A percentile compares a stretch with the other conserved stretches of the same genome.
Conservation (phyloP, 2,113 vertebrate species). For the Mobula hypostoma region DNA sequence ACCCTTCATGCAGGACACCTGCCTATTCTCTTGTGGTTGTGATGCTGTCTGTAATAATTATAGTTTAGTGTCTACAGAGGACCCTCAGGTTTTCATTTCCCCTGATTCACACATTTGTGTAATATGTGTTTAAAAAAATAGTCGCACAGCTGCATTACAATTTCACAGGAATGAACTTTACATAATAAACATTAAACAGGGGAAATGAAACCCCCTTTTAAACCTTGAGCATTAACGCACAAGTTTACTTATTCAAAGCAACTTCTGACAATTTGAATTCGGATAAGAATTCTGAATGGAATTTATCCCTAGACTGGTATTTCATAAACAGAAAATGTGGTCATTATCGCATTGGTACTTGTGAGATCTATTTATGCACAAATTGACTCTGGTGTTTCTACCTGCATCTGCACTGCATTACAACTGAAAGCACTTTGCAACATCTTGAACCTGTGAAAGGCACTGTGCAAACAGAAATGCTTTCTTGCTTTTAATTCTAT, state of each 20-base stretch:
- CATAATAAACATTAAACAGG: neutral
- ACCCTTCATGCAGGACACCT: neutral
- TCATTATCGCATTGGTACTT: neutral
- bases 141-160: neutral
- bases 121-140: neutral
- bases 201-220: neutral
- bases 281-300: no score
- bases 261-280: neutral
- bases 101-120: neutral
- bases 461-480: neutral
- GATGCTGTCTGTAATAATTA: neutral
- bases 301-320: neutral
- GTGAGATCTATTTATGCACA: no score
- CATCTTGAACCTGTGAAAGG: neutral
- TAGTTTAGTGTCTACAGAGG: neutral
- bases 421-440: neutral
- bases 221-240: neutral
- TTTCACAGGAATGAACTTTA: neutral
- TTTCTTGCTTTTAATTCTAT: neutral
- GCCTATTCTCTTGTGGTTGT: neutral
- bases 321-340: neutral
- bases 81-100: neutral
- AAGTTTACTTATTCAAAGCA: neutral
- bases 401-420: neutral
- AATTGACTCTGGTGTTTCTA: neutral